Base-by-base conservation (phyloP, 1,140 invertebrate genomes). In the Papilio polyxenes region DNA sequence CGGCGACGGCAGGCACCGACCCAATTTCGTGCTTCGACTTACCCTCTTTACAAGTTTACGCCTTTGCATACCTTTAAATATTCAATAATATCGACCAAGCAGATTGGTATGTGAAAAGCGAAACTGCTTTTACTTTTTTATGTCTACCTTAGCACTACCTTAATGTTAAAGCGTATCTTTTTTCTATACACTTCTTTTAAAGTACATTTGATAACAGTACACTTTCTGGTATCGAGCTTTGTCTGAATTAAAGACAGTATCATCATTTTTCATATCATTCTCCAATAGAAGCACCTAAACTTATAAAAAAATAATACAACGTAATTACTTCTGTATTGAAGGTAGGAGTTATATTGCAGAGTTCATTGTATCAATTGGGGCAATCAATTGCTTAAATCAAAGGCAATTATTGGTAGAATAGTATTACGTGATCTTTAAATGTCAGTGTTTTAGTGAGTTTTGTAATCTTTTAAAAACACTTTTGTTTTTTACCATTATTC, bases 41-140 rank as follows among this genome's bases (percentile, higher is more conserved):
- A 87, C 84, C 87, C 79, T 84, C 84, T 77, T 87, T 86, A 80
- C 65, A 65, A 81, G 77, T 87, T 88, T 87, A 87, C 81, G 85
- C 69, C 82, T 75, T 69, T 82, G 83, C 86, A 85, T 82, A 82
- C 65, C 82, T 82, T 87, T 85, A 87, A 88, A 85, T 75, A 81
- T 88, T 85, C 83, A 85, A 85, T 72, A 82, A 86, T 85, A 88
- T 85, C 83, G 82, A 83, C 79, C 83, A 80, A 85, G 62, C 75
- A 76, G 80, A 75, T 65, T 65, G 74, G 62, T 77, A 83, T 40
- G 23, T 65, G 56, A 59, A 59, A 59, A 49, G 51, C 78, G 40
- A 59, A n/a, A 80, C 49, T n/a, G n/a, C 62, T 65, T 80, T 77
- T 82, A 77, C 75, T 59, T 40, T 48, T 75, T 40, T 20, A 49